A percentile compares a stretch with the other conserved stretches of the same genome.
phyloP scores from a whole-genome alignment of 2,113 vertebrate species.

The Leucopsar rothschildi region DNA sequence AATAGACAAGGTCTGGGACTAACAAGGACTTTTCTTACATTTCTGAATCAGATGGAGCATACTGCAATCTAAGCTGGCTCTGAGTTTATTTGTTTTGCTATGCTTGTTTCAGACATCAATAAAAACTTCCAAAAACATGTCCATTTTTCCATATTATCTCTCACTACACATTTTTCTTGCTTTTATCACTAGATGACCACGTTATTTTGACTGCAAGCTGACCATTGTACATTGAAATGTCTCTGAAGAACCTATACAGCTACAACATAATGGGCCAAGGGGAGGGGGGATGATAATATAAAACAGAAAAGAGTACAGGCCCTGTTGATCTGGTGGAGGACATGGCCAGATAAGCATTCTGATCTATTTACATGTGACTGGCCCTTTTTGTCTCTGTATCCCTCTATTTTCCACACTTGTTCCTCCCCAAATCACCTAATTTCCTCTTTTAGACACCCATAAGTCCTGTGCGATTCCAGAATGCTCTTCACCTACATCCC shows the following conservation, averaged over 20 bases:
- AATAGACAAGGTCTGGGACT: not conserved
- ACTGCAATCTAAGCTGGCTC: not conserved
- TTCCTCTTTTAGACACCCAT: not conserved
- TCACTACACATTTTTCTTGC: not conserved
- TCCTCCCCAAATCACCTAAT: not conserved
- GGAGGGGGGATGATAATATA: accelerated
- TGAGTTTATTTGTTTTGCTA: not conserved
- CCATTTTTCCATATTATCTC: not conserved
- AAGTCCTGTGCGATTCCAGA: not conserved
- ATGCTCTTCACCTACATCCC: not conserved
- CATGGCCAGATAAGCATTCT: accelerated
- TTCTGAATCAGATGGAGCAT: not conserved
- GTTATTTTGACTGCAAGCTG: not conserved
- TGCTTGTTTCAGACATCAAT: not conserved
- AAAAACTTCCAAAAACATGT: not conserved
- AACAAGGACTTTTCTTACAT: not conserved
- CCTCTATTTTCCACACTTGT: not conserved
- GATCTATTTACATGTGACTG: not conserved
- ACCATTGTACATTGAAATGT: not conserved
- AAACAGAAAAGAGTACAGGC: not conserved
- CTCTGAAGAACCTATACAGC: not conserved
- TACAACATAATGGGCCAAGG: not conserved
- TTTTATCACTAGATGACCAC: not conserved
- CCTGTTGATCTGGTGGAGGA: accelerated
- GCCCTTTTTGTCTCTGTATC: not conserved